These are phyloP conservation scores for Drosophila watanabei DNA, from an alignment of 1,140 invertebrate genomes.

Conservation along the genomic window DNA sequence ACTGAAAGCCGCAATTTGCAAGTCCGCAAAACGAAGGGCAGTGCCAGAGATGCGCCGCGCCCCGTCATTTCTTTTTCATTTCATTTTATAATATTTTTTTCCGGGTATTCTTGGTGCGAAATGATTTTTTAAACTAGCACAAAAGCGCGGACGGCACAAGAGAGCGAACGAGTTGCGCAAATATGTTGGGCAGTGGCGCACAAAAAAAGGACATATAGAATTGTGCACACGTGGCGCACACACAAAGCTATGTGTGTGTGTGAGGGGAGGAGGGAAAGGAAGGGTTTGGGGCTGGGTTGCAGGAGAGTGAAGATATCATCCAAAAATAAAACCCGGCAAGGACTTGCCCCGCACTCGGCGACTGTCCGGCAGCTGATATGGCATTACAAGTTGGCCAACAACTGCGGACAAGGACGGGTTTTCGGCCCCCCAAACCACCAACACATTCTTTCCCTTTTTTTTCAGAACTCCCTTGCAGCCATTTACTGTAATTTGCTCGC, in stretches of 20 bases:
- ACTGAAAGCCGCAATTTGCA: constrained; percentile 51
- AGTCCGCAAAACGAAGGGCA: constrained; percentile 24
- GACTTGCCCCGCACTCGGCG: constrained; percentile 24
- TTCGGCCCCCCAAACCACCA: neutral
- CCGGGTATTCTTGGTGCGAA: constrained; percentile 12
- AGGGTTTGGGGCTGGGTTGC: neutral
- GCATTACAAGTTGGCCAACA: constrained; percentile 75
- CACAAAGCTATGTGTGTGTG: constrained; percentile 15
- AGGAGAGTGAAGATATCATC: constrained; percentile 40
- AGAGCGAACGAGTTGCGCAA: constrained; percentile 53
- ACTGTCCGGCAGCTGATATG: constrained; percentile 74
- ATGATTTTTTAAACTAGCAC: constrained; percentile 46
- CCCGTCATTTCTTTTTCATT: constrained; percentile 15
- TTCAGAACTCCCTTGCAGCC: constrained; percentile 22
- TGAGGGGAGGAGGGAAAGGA: neutral
- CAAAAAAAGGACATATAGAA: constrained; percentile 55
- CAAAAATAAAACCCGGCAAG: constrained; percentile 51
- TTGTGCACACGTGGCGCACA: constrained; percentile 49
- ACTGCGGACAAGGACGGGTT: constrained; percentile 64
- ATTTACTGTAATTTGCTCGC: constrained; percentile 72
- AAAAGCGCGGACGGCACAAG: constrained; percentile 20
- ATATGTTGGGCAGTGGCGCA: constrained; percentile 51
- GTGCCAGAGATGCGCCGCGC: neutral
- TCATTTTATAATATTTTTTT: constrained; percentile 31
- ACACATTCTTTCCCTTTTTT: neutral